Conservation (phyloP, 2,113 vertebrate genomes). For the human region GRCh38 chr13:99874501-99875000, state of each 20-base stretch:
- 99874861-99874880: conserved; percentile 13
- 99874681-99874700: not conserved
- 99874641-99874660: not conserved
- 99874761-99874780: conserved; percentile 35
- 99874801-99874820: not conserved
- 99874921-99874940: not conserved
- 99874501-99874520: conserved; percentile 29
- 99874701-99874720: not conserved
- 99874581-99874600: conserved; percentile 7
- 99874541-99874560: conserved; percentile 34
- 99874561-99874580: conserved; percentile 4
- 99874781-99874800: conserved; percentile 11
- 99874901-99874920: not conserved
- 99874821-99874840: not conserved
- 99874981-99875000: not conserved
- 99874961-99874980: not conserved
- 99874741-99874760: not conserved
- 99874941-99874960: not conserved
- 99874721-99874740: not conserved
- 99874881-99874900: not conserved
- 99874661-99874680: not conserved
- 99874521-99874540: conserved; percentile 3
- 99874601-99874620: conserved; percentile 26
- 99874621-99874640: conserved; percentile 39
- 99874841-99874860: not conserved